These are phyloP conservation scores for Eubasilissa splendida DNA, from an alignment of 2,888 invertebrate species.

Conservation along the genomic window DNA sequence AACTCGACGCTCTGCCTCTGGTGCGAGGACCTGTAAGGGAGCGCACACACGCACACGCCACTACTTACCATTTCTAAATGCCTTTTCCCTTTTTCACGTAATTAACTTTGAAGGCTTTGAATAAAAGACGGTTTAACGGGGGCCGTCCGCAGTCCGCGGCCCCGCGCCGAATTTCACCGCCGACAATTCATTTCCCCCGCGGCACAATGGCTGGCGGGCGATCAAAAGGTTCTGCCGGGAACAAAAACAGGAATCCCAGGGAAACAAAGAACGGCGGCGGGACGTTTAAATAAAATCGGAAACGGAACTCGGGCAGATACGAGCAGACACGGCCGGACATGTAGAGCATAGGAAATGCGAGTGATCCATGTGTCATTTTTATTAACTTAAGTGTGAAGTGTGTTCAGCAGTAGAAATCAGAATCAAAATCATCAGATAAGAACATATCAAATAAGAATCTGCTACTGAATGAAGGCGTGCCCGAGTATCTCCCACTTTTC, in stretches of 20 bases:
- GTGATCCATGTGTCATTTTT: not conserved
- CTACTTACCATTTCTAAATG: constrained; percentile 35
- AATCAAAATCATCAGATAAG: no score
- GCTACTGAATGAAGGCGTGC: no score
- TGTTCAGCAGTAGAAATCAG: no score
- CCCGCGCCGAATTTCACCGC: constrained; percentile 16
- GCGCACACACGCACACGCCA: constrained; percentile 23
- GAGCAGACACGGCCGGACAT: not conserved
- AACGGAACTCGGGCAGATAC: not conserved
- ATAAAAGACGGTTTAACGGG: constrained; percentile 45
- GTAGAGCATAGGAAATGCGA: not conserved
- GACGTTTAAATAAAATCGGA: constrained; percentile 28
- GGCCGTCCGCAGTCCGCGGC: not conserved
- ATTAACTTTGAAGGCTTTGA: constrained; percentile 56
- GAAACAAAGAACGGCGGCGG: constrained; percentile 32
- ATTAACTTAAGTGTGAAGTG: not conserved
- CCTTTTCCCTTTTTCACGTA: constrained; percentile 51
- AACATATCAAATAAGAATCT: no score
- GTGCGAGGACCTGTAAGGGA: not conserved
- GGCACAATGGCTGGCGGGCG: constrained; percentile 24
- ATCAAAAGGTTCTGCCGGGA: constrained; percentile 17
- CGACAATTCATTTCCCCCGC: constrained; percentile 36
- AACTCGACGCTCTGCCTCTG: not conserved
- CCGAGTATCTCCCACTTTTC: no score
- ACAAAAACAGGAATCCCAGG: constrained; percentile 27